Percentiles rank a stretch among this genome's conserved stretches.
Evolutionary conservation across 2,113 vertebrate species (phyloP).

Genomic region (Callocephalon fimbriatum): DNA sequence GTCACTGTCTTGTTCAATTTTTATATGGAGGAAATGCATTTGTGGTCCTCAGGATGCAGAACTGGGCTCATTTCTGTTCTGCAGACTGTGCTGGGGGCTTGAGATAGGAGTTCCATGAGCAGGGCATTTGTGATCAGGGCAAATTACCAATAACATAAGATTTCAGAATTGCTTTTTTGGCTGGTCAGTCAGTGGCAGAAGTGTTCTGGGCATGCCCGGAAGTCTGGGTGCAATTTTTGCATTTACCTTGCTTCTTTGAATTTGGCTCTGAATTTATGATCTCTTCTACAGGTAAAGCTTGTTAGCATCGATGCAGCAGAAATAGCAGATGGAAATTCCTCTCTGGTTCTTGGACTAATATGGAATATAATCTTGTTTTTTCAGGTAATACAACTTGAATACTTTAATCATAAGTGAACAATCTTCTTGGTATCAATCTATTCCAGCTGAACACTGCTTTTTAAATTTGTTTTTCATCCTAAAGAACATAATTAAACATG

Average conservation of each 20-base stretch:
- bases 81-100: neutral
- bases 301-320: conserved; percentile 95
- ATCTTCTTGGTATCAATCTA: neutral
- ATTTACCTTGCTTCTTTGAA: neutral
- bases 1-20: neutral
- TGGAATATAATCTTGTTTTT: conserved; percentile 99
- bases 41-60: neutral
- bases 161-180: neutral
- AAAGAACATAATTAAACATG: conserved; percentile 12
- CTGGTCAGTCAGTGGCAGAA: neutral
- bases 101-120: neutral
- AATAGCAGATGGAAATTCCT: conserved; percentile 93
- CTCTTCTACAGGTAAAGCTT: conserved; percentile 87
- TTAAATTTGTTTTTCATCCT: conserved; percentile 11
- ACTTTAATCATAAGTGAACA: neutral
- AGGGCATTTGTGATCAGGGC: neutral
- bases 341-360: conserved; percentile 93
- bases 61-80: neutral
- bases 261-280: neutral
- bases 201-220: neutral
- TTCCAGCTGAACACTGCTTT: neutral
- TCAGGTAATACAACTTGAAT: conserved; percentile 83
- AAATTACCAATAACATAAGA: neutral
- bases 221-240: neutral
- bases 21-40: neutral